Evolutionary conservation across 1,140 invertebrate genomes (phyloP).

Genomic region (Cotesia chilonis): DNA sequence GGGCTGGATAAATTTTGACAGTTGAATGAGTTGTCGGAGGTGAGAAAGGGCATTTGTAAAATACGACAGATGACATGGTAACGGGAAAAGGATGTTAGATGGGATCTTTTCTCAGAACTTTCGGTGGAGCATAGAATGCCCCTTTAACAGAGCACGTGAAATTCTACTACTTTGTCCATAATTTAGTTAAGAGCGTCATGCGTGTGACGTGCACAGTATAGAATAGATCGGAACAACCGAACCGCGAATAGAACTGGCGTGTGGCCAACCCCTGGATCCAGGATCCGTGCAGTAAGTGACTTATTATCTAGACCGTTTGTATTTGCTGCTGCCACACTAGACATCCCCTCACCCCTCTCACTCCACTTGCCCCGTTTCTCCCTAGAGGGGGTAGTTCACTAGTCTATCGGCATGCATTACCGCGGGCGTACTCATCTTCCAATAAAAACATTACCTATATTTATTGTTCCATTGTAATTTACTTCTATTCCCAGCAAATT

Average conservation of each 20-base stretch:
- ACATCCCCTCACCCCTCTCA: conserved; percentile 9
- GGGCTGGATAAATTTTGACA: no score
- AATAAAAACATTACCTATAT: background rate
- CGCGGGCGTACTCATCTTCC: no score
- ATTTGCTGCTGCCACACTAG: conserved; percentile 43
- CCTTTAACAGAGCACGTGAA: conserved; percentile 44
- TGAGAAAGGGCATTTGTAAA: no score
- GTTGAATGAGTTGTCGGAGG: no score
- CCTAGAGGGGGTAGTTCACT: conserved; percentile 11
- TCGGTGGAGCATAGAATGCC: conserved; percentile 41
- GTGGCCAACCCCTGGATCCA: conserved; percentile 56
- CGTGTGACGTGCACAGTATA: conserved; percentile 64
- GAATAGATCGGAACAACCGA: conserved; percentile 65
- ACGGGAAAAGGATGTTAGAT: conserved; percentile 22
- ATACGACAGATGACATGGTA: conserved; percentile 28
- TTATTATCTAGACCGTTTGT: conserved; percentile 63
- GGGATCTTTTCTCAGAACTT: conserved; percentile 36
- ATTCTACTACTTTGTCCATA: conserved; percentile 65
- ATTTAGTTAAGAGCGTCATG: conserved; percentile 66
- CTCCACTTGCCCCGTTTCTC: conserved; percentile 2
- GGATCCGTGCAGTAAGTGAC: conserved; percentile 60
- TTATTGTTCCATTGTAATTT: background rate
- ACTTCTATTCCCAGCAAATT: background rate
- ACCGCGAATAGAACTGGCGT: conserved; percentile 65
- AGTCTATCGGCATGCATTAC: conserved; percentile 6